Evolutionary conservation across 1,140 invertebrate species (phyloP).

Genomic region (Episyrphus balteatus): DNA sequence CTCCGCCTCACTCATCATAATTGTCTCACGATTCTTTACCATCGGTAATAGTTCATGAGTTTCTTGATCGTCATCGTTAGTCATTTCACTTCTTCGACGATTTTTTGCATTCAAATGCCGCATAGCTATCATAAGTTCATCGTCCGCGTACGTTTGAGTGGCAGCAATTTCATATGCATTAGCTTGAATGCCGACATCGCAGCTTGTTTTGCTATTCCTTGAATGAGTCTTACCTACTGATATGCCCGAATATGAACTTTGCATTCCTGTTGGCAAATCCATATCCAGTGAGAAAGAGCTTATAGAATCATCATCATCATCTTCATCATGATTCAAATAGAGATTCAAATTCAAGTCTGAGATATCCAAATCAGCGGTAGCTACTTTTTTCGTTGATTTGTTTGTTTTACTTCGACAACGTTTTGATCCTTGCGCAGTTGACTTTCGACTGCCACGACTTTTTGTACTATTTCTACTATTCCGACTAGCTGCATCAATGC

Average conservation of each 20-base stretch:
- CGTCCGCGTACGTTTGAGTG: constrained; percentile 40
- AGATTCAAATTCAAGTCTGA: constrained; percentile 22
- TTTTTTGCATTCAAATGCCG: constrained; percentile 27
- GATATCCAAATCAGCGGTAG: constrained; percentile 7
- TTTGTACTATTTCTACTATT: constrained; percentile 21
- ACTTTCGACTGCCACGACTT: constrained; percentile 11
- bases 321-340: constrained; percentile 10
- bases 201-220: constrained; percentile 38
- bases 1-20: constrained; percentile 35
- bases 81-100: constrained; percentile 24
- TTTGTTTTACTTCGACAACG: constrained; percentile 5
- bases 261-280: constrained; percentile 23
- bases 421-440: constrained; percentile 8
- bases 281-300: constrained; percentile 19
- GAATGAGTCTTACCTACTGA: constrained; percentile 41
- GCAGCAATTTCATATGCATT: constrained; percentile 49
- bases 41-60: constrained; percentile 14
- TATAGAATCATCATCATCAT: constrained; percentile 12
- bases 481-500: neutral
- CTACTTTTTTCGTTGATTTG: constrained; percentile 2
- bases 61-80: constrained; percentile 13
- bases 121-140: constrained; percentile 28
- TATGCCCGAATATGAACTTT: constrained; percentile 39
- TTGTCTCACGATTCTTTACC: constrained; percentile 8
- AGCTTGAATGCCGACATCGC: constrained; percentile 45